Evolutionary conservation across 2,888 invertebrate genomes (phyloP).

Genomic region (Agonopterix alstromeriana): DNA sequence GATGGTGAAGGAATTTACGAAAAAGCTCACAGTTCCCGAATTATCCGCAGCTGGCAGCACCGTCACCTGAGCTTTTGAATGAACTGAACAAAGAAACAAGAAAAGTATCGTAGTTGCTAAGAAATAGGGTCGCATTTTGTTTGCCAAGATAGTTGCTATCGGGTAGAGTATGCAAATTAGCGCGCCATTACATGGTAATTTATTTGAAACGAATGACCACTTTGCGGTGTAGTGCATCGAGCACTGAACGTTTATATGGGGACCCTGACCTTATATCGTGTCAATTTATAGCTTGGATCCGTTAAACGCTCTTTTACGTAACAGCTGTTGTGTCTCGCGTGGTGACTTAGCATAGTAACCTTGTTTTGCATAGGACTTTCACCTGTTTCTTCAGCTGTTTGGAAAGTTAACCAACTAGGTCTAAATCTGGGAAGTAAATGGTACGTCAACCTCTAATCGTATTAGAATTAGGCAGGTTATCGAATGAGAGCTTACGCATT

Average conservation of each 20-base stretch:
- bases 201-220: slow-evolving; percentile 77
- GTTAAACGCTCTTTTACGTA: slow-evolving; percentile 68
- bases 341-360: slow-evolving; percentile 52
- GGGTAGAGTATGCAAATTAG: slow-evolving; percentile 74
- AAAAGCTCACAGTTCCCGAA: slow-evolving; percentile 53
- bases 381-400: slow-evolving; percentile 39
- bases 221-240: slow-evolving; percentile 73
- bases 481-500: too few species aligned
- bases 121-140: slow-evolving; percentile 39
- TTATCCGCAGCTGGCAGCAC: slow-evolving; percentile 46
- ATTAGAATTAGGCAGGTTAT: too few species aligned
- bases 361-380: slow-evolving; percentile 59
- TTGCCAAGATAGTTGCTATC: slow-evolving; percentile 27
- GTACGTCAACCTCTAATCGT: too few species aligned
- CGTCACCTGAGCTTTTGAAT: slow-evolving; percentile 60
- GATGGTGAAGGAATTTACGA: slow-evolving; percentile 50
- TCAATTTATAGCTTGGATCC: slow-evolving; percentile 70
- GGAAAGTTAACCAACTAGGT: slow-evolving; percentile 14
- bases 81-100: slow-evolving; percentile 25
- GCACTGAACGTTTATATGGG: slow-evolving; percentile 67
- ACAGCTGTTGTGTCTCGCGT: slow-evolving; percentile 63
- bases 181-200: slow-evolving; percentile 75
- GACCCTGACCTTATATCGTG: slow-evolving; percentile 75
- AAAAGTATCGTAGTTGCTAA: slow-evolving; percentile 26
- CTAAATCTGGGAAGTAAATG: too few species aligned